Evolutionary conservation across 2,888 invertebrate species (phyloP), one percentile per base, ranked within the genome.

Genomic region (Nomada goodeniana): DNA sequence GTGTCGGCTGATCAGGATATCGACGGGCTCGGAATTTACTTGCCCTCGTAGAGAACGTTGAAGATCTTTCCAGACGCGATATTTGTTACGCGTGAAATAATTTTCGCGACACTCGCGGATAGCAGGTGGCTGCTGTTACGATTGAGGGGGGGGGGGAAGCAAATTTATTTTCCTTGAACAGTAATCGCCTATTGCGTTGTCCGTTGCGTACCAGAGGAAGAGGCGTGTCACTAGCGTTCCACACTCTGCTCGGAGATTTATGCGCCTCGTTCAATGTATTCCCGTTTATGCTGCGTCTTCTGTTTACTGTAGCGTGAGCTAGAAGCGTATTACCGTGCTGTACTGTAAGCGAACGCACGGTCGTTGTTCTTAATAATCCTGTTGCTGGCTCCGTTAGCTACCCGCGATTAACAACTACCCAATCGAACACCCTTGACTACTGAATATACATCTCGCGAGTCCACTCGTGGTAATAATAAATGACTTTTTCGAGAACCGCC

Each of bases 391-490:
- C n/a, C 29, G 67, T 53, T 61, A 29, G 36, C 26, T n/a, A 2
- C 13, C 44, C 70, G 70, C 47, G 65, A 60, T 76, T 47, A 67
- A 18, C 44, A 55, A 65, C 53, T 42, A 42, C 47, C 47, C 53
- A 23, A 23, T 57, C 55, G 36, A 70, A 18, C 55, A 26, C 36
- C 20, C 26, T 55, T 59, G 10, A 15, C 18, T 29, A 2, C 10
- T 1, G 36, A 64, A 53, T 53, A 44, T 23, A 47, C 42, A 44
- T 53, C 67, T 53, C 23, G n/a, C 1, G 59, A 36, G 63, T 53
- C 52, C 44, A 57, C 29, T 63, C 61, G 23, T 36, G 23, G 26
- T 42, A 59, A 64, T 42, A 76, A 79, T 44, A 64, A 76, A 79
- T 52, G 64, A 63, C 23, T 63, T 55, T 42, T n/a, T 2, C 13